A percentile compares a stretch with the other conserved stretches of the same genome.
Evolutionary conservation across 2,113 vertebrate species (phyloP).

Genomic region (Cyanistes caeruleus): DNA sequence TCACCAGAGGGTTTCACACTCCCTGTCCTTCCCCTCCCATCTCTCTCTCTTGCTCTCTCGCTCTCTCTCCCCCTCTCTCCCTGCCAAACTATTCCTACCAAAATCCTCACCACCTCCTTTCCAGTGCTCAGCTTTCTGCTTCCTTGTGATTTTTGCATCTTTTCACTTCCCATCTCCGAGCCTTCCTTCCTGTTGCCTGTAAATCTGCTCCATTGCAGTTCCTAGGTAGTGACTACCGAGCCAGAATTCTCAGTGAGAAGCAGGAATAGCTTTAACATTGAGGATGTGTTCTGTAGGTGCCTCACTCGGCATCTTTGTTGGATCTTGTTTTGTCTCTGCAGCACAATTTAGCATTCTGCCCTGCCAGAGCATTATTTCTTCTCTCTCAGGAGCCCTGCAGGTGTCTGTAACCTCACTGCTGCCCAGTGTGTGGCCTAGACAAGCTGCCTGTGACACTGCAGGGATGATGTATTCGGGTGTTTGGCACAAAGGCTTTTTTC

Average conservation of each 20-base stretch:
- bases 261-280: not conserved
- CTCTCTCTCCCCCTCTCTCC: not conserved
- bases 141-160: not conserved
- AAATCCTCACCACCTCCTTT: not conserved
- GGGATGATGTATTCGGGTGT: not conserved
- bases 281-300: not conserved
- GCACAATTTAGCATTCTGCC: not conserved
- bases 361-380: not conserved
- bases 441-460: not conserved
- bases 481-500: not conserved
- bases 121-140: not conserved
- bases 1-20: not conserved
- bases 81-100: not conserved
- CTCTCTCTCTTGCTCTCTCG: not conserved
- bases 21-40: not conserved
- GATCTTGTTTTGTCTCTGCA: not conserved
- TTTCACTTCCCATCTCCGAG: not conserved
- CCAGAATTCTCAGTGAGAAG: not conserved
- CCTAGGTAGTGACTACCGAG: not conserved
- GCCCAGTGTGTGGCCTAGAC: slow-evolving; percentile 2
- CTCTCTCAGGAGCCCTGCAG: not conserved
- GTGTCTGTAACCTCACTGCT: not conserved
- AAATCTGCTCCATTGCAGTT: not conserved
- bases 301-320: not conserved
- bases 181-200: not conserved